Conservation (phyloP, 2,113 vertebrate species). For the Anseranas semipalmata region DNA sequence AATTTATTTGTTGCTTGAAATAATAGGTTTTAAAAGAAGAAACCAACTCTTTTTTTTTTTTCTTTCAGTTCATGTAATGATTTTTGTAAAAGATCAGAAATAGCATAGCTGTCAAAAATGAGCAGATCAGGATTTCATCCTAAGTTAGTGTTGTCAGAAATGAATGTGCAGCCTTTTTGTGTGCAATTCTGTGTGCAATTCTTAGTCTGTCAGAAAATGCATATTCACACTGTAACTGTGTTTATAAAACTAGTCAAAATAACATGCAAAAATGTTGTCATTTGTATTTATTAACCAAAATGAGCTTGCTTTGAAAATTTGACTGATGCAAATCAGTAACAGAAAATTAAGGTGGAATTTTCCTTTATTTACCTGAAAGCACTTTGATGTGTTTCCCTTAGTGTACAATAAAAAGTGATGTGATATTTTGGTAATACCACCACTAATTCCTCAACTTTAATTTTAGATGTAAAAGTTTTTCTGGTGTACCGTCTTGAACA, state of each 20-base stretch:
- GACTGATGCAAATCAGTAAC: background rate
- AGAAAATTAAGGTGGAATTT: background rate
- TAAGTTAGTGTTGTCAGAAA: background rate
- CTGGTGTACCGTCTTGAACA: background rate
- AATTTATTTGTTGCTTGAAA: background rate
- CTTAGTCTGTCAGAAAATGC: background rate
- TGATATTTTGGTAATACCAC: background rate
- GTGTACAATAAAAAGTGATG: background rate
- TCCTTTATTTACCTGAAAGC: background rate
- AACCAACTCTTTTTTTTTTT: background rate
- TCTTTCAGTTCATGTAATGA: background rate
- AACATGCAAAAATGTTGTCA: background rate
- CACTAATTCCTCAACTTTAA: background rate
- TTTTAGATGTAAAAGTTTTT: background rate
- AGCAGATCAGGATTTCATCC: background rate
- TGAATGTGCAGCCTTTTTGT: background rate
- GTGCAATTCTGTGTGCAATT: background rate
- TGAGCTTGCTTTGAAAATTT: background rate
- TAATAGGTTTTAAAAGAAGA: background rate
- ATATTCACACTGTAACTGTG: background rate
- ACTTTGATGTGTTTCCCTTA: background rate
- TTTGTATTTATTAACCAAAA: background rate
- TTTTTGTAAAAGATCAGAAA: background rate
- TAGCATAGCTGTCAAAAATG: background rate
- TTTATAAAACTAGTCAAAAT: background rate